phyloP scores from a whole-genome alignment of 2,888 invertebrate genomes.

The Lycia hirtaria region DNA sequence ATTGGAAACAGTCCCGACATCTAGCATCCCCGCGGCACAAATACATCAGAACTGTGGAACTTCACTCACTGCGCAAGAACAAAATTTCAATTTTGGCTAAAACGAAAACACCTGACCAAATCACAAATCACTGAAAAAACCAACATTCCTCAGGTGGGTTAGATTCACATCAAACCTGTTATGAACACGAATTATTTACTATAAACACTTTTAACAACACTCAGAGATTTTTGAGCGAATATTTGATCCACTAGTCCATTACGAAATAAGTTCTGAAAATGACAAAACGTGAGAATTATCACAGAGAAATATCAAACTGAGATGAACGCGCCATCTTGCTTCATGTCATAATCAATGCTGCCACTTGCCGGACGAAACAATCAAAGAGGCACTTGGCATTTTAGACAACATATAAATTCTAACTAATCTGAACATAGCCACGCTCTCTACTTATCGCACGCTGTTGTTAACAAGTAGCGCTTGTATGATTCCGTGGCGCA shows the following conservation, averaged over 20 bases:
- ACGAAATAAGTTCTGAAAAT: slow-evolving; percentile 73
- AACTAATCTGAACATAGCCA: slow-evolving; percentile 49
- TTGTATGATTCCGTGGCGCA: neutral
- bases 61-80: slow-evolving; percentile 85
- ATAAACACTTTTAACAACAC: slow-evolving; percentile 62
- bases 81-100: slow-evolving; percentile 81
- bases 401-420: slow-evolving; percentile 57
- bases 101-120: slow-evolving; percentile 86
- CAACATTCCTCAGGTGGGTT: slow-evolving; percentile 88
- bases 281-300: slow-evolving; percentile 74
- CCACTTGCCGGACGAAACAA: slow-evolving; percentile 49
- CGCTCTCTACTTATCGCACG: slow-evolving; percentile 23
- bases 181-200: slow-evolving; percentile 56
- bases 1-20: slow-evolving; percentile 83
- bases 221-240: slow-evolving; percentile 57
- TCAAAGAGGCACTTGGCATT: slow-evolving; percentile 41
- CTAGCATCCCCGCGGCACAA: slow-evolving; percentile 82
- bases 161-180: slow-evolving; percentile 69
- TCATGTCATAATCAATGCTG: slow-evolving; percentile 73
- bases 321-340: slow-evolving; percentile 86
- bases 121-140: slow-evolving; percentile 87
- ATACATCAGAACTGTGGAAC: slow-evolving; percentile 81
- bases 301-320: slow-evolving; percentile 80
- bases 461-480: neutral
- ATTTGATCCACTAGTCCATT: slow-evolving; percentile 61